Conservation (phyloP, 2,888 invertebrate species). For the Calameuta filiformis region DNA sequence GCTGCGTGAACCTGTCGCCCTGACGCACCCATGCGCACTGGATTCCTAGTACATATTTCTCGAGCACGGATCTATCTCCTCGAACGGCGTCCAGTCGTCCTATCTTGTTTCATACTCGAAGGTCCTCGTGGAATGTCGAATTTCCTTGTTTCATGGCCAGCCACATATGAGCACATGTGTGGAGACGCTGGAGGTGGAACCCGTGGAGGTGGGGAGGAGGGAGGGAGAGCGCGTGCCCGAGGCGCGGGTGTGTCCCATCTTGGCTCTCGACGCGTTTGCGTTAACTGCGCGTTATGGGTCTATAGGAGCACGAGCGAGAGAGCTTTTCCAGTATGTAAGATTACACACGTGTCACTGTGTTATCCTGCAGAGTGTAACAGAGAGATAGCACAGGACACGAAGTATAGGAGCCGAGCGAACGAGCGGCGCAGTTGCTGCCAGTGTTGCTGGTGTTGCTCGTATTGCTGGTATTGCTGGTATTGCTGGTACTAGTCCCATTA, state of each 20-base stretch:
- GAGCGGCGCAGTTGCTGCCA: neutral
- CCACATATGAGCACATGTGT: neutral
- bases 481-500: conserved; percentile 48
- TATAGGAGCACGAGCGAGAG: conserved; percentile 23
- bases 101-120: neutral
- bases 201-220: neutral
- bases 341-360: neutral
- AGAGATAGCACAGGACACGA: neutral
- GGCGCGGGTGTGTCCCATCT: conserved; percentile 37
- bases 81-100: conserved; percentile 23
- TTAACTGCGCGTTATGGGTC: conserved; percentile 13
- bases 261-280: conserved; percentile 21
- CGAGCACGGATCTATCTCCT: conserved; percentile 19
- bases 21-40: neutral
- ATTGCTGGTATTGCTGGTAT: conserved; percentile 15
- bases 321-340: conserved; percentile 12
- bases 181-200: neutral
- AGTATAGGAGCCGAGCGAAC: neutral
- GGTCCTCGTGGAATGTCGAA: neutral
- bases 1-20: conserved; percentile 34
- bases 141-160: neutral
- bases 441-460: conserved; percentile 28
- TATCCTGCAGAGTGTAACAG: conserved; percentile 5
- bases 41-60: conserved; percentile 19
- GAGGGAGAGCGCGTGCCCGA: conserved; percentile 3